A percentile compares a stretch with the other conserved stretches of the same genome.
Conservation (phyloP, 2,113 vertebrate species). For the Pygoscelis adeliae region DNA sequence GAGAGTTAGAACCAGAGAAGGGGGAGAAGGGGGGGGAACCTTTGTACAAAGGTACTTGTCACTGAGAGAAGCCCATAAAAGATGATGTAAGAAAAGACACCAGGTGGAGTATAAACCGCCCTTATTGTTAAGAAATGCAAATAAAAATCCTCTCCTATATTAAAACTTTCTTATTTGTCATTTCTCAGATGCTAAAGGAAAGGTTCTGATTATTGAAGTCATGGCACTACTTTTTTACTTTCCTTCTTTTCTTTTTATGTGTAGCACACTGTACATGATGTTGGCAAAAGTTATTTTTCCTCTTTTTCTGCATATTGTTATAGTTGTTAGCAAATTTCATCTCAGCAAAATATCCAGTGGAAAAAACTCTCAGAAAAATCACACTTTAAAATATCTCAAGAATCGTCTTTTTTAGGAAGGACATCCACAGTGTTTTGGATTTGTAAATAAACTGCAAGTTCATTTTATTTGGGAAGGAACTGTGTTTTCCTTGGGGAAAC, state of each 20-base stretch:
- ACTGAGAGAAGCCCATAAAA: constrained; percentile 70
- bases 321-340: constrained; percentile 23
- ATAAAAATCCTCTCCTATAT: constrained; percentile 55
- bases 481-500: background rate
- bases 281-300: constrained; percentile 17
- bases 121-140: constrained; percentile 71
- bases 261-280: background rate
- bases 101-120: constrained; percentile 75
- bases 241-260: constrained; percentile 1
- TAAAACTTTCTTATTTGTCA: constrained; percentile 62
- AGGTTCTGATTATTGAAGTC: constrained; percentile 6
- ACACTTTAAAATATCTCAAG: background rate
- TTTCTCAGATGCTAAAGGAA: constrained; percentile 47
- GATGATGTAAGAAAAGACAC: constrained; percentile 73
- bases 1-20: constrained; percentile 66
- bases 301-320: constrained; percentile 20
- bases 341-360: constrained; percentile 31
- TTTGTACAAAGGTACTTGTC: constrained; percentile 80
- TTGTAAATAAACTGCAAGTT: background rate
- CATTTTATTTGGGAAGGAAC: background rate
- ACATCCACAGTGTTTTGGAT: background rate
- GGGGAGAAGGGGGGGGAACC: constrained; percentile 29
- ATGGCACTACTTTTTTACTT: constrained; percentile 6
- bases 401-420: background rate
- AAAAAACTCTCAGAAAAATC: background rate